phyloP scores from a whole-genome alignment of 1,140 invertebrate species.

The Chlorops oryzae region DNA sequence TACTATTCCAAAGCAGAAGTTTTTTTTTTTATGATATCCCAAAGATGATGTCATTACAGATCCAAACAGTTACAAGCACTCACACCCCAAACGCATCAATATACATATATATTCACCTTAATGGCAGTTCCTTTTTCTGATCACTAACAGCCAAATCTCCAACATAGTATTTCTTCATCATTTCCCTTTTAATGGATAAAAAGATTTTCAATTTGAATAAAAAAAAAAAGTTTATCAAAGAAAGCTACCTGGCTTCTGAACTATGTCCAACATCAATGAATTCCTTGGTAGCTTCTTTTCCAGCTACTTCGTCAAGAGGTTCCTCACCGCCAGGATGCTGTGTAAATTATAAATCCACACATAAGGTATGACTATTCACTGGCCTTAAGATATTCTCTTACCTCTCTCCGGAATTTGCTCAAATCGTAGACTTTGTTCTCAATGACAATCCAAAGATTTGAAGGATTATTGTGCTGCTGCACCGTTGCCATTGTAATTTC shows the following conservation, averaged over 20 bases:
- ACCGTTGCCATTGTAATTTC: conserved; percentile 52
- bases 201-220: conserved; percentile 1
- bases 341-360: conserved; percentile 9
- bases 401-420: conserved; percentile 58
- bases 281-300: conserved; percentile 68
- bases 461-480: conserved; percentile 50
- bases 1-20: too few species aligned
- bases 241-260: conserved; percentile 62
- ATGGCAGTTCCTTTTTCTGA: conserved; percentile 21
- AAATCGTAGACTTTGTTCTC: conserved; percentile 62
- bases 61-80: too few species aligned
- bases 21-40: too few species aligned
- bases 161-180: conserved; percentile 82
- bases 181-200: conserved; percentile 54
- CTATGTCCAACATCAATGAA: conserved; percentile 87
- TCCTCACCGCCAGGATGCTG: conserved; percentile 84
- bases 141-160: conserved; percentile 58
- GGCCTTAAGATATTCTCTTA: conserved; percentile 29
- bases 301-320: conserved; percentile 67
- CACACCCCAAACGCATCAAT: conserved; percentile 11
- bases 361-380: background rate
- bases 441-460: conserved; percentile 57
- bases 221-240: background rate
- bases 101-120: conserved; percentile 25
- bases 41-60: too few species aligned